Base-by-base conservation (phyloP, 2,113 vertebrate genomes). In the Rutilus rutilus region DNA sequence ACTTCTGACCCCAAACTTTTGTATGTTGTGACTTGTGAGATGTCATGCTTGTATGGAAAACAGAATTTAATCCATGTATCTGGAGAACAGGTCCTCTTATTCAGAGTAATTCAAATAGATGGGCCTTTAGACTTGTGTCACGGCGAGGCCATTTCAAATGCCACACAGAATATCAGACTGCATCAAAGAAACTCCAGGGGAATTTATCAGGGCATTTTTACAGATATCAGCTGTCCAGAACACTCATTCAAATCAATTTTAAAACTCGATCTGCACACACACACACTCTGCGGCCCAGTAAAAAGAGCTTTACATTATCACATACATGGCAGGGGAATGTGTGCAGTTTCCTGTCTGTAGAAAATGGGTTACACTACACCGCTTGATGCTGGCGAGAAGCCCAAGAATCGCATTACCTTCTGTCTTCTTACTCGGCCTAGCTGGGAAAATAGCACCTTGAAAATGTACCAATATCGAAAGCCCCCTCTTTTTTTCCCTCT, bases 201-300 rank as follows among this genome's bases (percentile, higher is more conserved):
- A 94, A 93, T 92, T 89, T 89, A 91, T 91, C 84, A n/a, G 88
- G 90, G 90, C 91, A 90, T 93, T 93, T 93, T 93, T 91, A 92
- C 88, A 90, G 91, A 90, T 92, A 93, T 95, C 93, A 93, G 93
- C 93, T 93, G 94, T 92, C 90, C 89, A 93, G 90, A 93, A 93
- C 92, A 92, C 91, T 94, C 91, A 91, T 94, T 94, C 89, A 86
- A 94, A 95, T 94, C 91, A 93, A 94, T 93, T 94, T 92, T 89
- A 90, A 93, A 95, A 95, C 92, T 92, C 92, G 92, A 94, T 94
- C 93, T 93, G 23, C 73, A 80, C 86, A 83, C 84, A 83, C 83
- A 83, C 65, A 86, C 84, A 54, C 74, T 82, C 76, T 60, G 88
- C 85, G 86, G 83, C 85, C 71, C 86, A 78, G 88, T 83, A 88